Percentiles rank a stretch among this genome's conserved stretches.
Evolutionary conservation across 2,797 vertebrate species (phyloP).

Genomic region (Myripristis jacobus): DNA sequence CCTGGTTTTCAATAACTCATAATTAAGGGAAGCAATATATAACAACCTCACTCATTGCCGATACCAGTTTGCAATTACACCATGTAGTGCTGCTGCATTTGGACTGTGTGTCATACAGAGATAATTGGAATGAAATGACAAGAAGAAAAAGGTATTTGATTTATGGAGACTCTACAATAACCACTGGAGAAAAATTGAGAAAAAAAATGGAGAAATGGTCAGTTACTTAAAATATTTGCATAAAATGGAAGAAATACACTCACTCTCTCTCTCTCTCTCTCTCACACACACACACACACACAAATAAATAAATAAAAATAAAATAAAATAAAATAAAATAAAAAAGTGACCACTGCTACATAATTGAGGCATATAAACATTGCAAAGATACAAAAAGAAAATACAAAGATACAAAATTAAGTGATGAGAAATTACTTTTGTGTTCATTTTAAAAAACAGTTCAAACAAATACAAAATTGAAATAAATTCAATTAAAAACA

Average conservation of each 20-base stretch:
- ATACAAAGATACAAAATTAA: no score
- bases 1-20: constrained; percentile 56
- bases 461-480: background rate
- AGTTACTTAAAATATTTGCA: background rate
- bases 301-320: no score
- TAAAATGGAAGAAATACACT: background rate
- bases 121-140: constrained; percentile 51
- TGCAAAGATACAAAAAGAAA: background rate
- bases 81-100: constrained; percentile 40
- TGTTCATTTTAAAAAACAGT: background rate
- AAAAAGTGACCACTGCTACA: no score
- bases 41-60: constrained; percentile 33
- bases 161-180: constrained; percentile 12
- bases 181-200: constrained; percentile 13
- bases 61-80: constrained; percentile 56
- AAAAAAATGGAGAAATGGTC: constrained; percentile 9
- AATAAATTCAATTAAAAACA: background rate
- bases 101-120: constrained; percentile 37
- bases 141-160: constrained; percentile 16
- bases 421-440: no score
- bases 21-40: constrained; percentile 52
- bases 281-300: no score
- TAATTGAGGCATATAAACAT: background rate
- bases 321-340: no score
- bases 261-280: no score